phyloP scores from a whole-genome alignment of 1,140 invertebrate species.

The Ganaspis sp. region DNA sequence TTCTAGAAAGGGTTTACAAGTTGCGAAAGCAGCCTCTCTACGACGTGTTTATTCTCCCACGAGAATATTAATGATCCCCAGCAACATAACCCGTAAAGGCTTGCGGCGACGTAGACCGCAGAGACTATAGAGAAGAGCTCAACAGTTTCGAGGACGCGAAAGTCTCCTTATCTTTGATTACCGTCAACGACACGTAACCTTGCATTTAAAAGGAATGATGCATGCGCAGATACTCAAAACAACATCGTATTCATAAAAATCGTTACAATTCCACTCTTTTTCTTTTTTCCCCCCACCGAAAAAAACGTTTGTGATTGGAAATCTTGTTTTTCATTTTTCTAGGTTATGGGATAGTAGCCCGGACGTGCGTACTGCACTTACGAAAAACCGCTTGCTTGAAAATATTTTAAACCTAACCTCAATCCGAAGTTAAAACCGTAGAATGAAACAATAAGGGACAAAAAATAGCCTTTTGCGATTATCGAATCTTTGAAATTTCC shows the following conservation, averaged over 20 bases:
- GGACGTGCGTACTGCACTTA: too few species aligned
- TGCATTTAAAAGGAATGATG: slow-evolving; percentile 27
- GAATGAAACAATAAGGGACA: too few species aligned
- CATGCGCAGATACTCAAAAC: neutral
- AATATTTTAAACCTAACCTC: too few species aligned
- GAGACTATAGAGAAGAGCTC: slow-evolving; percentile 42
- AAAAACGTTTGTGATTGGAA: neutral
- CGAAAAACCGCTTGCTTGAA: too few species aligned
- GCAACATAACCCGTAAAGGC: slow-evolving; percentile 43
- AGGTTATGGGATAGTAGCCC: too few species aligned
- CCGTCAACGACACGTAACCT: slow-evolving; percentile 26
- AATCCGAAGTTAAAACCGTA: too few species aligned
- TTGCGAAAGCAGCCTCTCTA: slow-evolving; percentile 44
- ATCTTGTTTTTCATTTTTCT: neutral
- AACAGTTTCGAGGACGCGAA: slow-evolving; percentile 38
- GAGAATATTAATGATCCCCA: slow-evolving; percentile 53
- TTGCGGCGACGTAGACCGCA: slow-evolving; percentile 33
- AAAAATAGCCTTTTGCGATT: too few species aligned
- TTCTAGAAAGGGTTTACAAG: slow-evolving; percentile 43
- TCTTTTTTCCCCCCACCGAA: too few species aligned
- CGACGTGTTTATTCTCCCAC: slow-evolving; percentile 56
- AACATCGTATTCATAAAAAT: neutral
- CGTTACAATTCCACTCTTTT: too few species aligned
- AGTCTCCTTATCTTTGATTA: slow-evolving; percentile 30
- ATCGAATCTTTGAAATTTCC: too few species aligned